Base-by-base conservation (phyloP, 2,888 invertebrate species). In the Nasonia oneida region DNA sequence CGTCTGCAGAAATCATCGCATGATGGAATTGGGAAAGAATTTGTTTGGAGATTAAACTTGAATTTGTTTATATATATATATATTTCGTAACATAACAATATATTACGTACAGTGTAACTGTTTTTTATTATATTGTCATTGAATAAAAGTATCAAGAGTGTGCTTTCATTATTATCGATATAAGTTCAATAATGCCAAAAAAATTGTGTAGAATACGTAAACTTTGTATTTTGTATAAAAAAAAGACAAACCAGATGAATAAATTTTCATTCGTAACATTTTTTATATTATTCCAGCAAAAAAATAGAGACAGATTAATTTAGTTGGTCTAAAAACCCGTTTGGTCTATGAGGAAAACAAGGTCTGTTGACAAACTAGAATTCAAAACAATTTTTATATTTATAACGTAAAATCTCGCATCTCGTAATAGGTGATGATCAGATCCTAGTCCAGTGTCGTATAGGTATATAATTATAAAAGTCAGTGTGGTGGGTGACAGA, bases 21-120 rank as follows among this genome's bases (percentile, higher is more conserved):
- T 98, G 94, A 98, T 98, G 97, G 97, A 97, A 89, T 94, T 98
- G 92, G 97, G 97, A 90, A 98, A 97, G 94, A 96, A 96, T 93
- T 95, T 98, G 88, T 98, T 97, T 94, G 97, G 97, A 89, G 97
- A 97, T 94, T 98, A 96, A 93, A 88, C 64, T 42, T 67, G 81
- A 61, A 79, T 5, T 64, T 78, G 57, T 83, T 81, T 42, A 23
- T 23, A 23, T 23, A 29, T 29, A 29, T 29, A 29, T 29, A 29
- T 71, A 70, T 79, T 84, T 82, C 53, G 47, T 75, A 86, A 74
- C 53, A 15, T 79, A 23, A 23, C 23, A 23, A 23, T 23, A 23
- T 23, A 23, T 23, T 23, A 14, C 85, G 85, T 84, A 87, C 87
- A 87, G 81, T 83, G 37, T 84, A 83, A 81, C 50, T 87, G 85